Evolutionary conservation across 2,797 vertebrate genomes (phyloP).

Genomic region (Notolepis coatsorum): DNA sequence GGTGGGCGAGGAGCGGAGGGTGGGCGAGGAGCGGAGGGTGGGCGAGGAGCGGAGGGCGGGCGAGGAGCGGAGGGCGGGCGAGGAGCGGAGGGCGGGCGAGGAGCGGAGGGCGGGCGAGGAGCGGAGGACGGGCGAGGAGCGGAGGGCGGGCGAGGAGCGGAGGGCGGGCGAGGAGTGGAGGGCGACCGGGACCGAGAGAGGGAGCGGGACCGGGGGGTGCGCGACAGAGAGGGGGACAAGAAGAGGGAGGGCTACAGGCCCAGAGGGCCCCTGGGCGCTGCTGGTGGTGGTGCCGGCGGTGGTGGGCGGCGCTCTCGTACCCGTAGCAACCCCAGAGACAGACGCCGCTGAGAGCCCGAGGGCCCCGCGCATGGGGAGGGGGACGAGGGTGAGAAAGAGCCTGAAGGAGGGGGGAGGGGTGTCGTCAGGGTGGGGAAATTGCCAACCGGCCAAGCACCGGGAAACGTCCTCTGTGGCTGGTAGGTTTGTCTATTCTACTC

Average conservation of each 20-base stretch:
- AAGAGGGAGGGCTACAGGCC: conserved; percentile 76
- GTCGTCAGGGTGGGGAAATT: too few relatives aligned
- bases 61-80: too few relatives aligned
- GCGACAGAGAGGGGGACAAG: conserved; percentile 71
- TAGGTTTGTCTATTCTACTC: too few relatives aligned
- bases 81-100: too few relatives aligned
- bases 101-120: too few relatives aligned
- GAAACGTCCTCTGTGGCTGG: too few relatives aligned
- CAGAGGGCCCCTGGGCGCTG: conserved; percentile 66
- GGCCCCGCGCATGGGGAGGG: conserved; percentile 13
- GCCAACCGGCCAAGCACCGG: too few relatives aligned
- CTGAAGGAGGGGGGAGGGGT: background rate
- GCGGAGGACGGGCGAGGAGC: conserved; percentile 67
- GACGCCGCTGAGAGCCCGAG: conserved; percentile 78
- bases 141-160: conserved; percentile 60
- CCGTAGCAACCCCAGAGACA: conserved; percentile 89
- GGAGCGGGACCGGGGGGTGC: conserved; percentile 77
- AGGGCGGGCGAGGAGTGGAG: conserved; percentile 24
- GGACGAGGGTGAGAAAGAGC: background rate
- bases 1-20: conserved; percentile 40
- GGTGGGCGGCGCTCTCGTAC: conserved; percentile 83
- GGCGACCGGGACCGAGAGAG: conserved; percentile 34
- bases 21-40: too few relatives aligned
- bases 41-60: too few relatives aligned
- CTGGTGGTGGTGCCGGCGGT: conserved; percentile 43